Conservation (phyloP, 2,797 vertebrate species). For the Ceyx erithaca region DNA sequence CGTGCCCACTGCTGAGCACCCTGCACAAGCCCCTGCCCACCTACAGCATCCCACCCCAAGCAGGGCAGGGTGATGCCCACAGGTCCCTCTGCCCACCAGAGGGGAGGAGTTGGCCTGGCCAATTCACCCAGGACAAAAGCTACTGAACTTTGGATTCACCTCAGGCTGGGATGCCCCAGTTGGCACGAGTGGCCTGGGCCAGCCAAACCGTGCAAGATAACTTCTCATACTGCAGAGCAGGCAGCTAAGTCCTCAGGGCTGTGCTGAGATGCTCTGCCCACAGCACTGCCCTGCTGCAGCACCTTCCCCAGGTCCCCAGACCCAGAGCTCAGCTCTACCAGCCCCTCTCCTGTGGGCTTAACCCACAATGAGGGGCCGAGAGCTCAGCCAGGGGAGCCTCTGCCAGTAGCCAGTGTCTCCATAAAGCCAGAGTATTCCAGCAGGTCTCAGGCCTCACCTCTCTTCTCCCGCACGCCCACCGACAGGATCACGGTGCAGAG, state of each 20-base stretch:
- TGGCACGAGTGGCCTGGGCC: not conserved
- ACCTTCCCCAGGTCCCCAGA: not conserved
- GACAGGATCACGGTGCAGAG: constrained; percentile 86
- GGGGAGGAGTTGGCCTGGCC: not conserved
- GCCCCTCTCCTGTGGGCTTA: not conserved
- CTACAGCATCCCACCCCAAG: not conserved
- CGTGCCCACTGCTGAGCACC: not conserved
- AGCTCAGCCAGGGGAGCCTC: not conserved
- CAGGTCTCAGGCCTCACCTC: constrained; percentile 75
- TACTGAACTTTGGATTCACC: not conserved
- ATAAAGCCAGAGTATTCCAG: rapidly evolving
- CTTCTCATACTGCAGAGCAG: not conserved
- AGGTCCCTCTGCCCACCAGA: rapidly evolving
- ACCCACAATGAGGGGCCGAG: rapidly evolving
- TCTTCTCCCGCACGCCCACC: constrained; percentile 87
- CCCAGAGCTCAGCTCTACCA: not conserved
- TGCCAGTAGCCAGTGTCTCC: not conserved
- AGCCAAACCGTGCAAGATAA: not conserved
- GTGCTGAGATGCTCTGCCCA: not conserved
- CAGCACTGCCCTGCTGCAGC: not conserved
- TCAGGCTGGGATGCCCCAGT: not conserved
- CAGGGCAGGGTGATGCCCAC: not conserved
- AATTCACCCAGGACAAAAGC: not conserved
- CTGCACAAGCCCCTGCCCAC: not conserved
- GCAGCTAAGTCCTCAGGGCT: not conserved